phyloP scores from a whole-genome alignment of 2,888 invertebrate species.

The Leuctra nigra region DNA sequence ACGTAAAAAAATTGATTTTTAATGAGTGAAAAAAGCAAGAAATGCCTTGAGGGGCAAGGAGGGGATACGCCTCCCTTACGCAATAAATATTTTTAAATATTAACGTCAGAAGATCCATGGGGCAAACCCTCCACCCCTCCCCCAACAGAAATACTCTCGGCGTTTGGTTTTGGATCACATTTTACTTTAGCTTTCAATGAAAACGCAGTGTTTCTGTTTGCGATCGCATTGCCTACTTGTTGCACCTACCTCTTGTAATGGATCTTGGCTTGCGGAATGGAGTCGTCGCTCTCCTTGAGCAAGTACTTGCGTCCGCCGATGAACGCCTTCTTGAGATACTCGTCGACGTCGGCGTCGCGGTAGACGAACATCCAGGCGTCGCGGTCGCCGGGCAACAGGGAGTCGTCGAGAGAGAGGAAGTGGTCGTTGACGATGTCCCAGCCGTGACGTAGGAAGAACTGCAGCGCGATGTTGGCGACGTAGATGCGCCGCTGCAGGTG shows the following conservation, averaged over 20 bases:
- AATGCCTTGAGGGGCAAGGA: no score
- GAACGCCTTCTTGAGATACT: slow-evolving; percentile 46
- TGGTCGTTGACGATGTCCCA: slow-evolving; percentile 71
- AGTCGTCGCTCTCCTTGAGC: slow-evolving; percentile 56
- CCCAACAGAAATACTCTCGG: no score
- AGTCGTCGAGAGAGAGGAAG: slow-evolving; percentile 42
- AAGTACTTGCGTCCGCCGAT: slow-evolving; percentile 58
- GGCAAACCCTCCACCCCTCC: no score
- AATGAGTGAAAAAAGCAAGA: no score
- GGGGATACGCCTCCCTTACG: no score
- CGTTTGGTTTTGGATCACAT: no score
- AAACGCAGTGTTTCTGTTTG: no score
- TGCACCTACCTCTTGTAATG: slow-evolving; percentile 52
- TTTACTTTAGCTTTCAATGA: no score
- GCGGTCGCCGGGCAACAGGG: slow-evolving; percentile 45
- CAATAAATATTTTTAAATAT: no score
- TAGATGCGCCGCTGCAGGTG: slow-evolving; percentile 74
- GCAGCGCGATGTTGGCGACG: slow-evolving; percentile 61
- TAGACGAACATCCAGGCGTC: slow-evolving; percentile 54
- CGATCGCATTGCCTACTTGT: no score
- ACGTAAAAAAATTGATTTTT: no score
- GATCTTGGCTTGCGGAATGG: slow-evolving; percentile 46
- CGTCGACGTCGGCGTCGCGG: slow-evolving; percentile 35
- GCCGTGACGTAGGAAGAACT: slow-evolving; percentile 65
- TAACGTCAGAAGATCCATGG: no score